A percentile compares a stretch with the other conserved stretches of the same genome.
phyloP scores from a whole-genome alignment of 23 tunicate species.

The Pegea sp. region DNA sequence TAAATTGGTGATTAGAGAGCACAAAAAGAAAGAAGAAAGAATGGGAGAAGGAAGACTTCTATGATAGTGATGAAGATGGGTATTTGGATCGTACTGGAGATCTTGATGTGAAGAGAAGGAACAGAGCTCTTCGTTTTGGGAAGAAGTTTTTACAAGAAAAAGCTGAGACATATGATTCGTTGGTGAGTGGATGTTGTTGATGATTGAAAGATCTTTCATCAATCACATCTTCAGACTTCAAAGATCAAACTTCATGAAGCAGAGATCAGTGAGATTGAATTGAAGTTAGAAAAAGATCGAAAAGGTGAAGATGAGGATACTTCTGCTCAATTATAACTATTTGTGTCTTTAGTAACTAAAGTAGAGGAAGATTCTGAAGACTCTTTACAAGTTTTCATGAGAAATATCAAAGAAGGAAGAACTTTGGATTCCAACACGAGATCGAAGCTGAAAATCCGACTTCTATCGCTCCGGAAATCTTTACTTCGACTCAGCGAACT shows the following conservation, averaged over 20 bases:
- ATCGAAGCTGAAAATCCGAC: slow-evolving; percentile 39
- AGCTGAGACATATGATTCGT: slow-evolving; percentile 37
- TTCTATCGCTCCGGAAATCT: slow-evolving; percentile 38
- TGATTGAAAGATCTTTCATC: no score
- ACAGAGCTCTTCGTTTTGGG: slow-evolving; percentile 26
- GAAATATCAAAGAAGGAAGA: slow-evolving; percentile 53
- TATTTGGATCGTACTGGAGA: slow-evolving; percentile 82
- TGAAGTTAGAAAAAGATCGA: slow-evolving; percentile 13
- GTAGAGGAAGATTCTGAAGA: slow-evolving; percentile 26
- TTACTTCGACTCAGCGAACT: slow-evolving; percentile 24
- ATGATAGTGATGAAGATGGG: slow-evolving; percentile 88
- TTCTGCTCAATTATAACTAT: no score
- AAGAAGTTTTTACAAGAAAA: slow-evolving; percentile 5
- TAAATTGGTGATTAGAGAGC: slow-evolving; percentile 8
- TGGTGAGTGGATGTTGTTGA: slow-evolving; percentile 17
- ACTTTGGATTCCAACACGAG: slow-evolving; percentile 75
- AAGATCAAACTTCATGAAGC: not conserved
- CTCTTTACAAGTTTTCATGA: slow-evolving; percentile 84
- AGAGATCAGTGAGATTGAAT: not conserved
- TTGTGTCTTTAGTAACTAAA: no score
- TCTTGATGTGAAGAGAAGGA: slow-evolving; percentile 39
- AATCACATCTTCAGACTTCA: not conserved
- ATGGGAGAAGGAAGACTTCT: slow-evolving; percentile 88
- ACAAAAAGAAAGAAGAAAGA: slow-evolving; percentile 31
- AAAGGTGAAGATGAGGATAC: no score